A percentile compares a stretch with the other conserved stretches of the same genome.
Evolutionary conservation across 1,140 invertebrate species (phyloP).

Genomic region (Euwallacea fornicatus): DNA sequence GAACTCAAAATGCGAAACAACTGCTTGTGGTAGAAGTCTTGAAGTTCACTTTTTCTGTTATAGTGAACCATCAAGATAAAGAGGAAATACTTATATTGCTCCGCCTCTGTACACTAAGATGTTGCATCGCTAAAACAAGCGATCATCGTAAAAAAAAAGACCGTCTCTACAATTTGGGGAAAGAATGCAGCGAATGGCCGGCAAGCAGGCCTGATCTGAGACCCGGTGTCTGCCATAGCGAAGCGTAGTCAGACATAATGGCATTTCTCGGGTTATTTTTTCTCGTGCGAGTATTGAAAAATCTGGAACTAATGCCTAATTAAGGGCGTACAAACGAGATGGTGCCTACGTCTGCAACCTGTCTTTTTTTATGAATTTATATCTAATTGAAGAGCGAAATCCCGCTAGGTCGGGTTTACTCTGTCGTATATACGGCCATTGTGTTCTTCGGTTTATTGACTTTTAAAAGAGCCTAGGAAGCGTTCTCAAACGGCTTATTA

Average conservation of each 20-base stretch:
- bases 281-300: neutral
- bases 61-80: neutral
- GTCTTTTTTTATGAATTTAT: conserved; percentile 5
- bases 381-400: conserved; percentile 15
- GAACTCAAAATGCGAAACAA: neutral
- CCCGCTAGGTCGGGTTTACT: conserved; percentile 10
- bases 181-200: conserved; percentile 10
- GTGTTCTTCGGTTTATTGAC: conserved; percentile 28
- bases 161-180: conserved; percentile 19
- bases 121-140: conserved; percentile 12
- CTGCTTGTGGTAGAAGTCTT: neutral
- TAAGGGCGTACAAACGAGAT: neutral
- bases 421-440: conserved; percentile 1
- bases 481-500: neutral
- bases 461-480: conserved; percentile 12
- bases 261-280: neutral
- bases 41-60: neutral
- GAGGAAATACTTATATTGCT: neutral
- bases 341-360: neutral
- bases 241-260: conserved; percentile 7
- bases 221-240: conserved; percentile 43
- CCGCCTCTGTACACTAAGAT: neutral
- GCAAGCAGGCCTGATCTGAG: conserved; percentile 38
- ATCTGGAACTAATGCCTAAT: neutral
- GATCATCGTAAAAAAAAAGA: conserved; percentile 12